Conservation (phyloP, 2,888 invertebrate species). For the Taphrorychus bicolor region DNA sequence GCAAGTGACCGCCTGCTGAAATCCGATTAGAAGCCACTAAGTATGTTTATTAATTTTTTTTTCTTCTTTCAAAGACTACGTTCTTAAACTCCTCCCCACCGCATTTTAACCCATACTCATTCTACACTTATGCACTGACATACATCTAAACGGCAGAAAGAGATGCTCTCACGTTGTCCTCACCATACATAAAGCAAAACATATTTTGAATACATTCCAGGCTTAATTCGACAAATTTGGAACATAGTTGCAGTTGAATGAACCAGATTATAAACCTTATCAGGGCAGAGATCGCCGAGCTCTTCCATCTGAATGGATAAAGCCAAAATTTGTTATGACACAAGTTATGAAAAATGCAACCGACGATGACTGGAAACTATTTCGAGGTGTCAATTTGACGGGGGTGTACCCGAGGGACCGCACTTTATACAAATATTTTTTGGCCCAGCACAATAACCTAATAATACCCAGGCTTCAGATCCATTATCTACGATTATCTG, state of each 20-base stretch:
- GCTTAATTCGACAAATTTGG: background rate
- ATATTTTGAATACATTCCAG: background rate
- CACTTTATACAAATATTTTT: constrained; percentile 40
- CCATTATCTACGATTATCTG: constrained; percentile 39
- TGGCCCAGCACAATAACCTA: constrained; percentile 27
- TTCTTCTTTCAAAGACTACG: constrained; percentile 20
- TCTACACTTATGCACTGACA: no score
- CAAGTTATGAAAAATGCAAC: constrained; percentile 52
- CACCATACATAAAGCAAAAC: no score
- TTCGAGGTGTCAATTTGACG: constrained; percentile 50
- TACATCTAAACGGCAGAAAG: no score
- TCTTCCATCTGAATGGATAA: constrained; percentile 49
- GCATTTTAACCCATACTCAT: no score
- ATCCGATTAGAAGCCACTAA: constrained; percentile 39
- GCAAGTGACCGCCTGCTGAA: constrained; percentile 40
- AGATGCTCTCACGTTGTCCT: no score
- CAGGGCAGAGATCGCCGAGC: constrained; percentile 19
- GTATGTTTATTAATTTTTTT: constrained; percentile 38
- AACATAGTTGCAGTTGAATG: constrained; percentile 39
- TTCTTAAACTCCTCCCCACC: constrained; percentile 8
- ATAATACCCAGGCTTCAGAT: constrained; percentile 37
- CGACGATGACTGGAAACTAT: constrained; percentile 51
- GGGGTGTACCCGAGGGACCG: constrained; percentile 40
- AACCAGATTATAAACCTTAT: constrained; percentile 40
- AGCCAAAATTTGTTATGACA: constrained; percentile 52